phyloP scores from a whole-genome alignment of 2,888 invertebrate genomes.

The Ceratothoa steindachneri region DNA sequence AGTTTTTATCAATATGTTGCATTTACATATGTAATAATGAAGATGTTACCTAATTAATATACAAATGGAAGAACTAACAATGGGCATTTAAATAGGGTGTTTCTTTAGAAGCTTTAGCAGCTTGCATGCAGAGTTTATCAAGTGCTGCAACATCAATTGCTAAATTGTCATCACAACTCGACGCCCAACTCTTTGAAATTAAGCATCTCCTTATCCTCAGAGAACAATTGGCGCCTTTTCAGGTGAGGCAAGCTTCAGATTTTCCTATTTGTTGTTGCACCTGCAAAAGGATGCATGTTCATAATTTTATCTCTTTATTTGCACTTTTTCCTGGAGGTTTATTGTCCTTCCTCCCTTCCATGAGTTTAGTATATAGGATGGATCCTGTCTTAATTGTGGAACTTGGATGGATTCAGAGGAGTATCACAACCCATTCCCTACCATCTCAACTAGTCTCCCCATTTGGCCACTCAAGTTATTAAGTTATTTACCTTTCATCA shows the following conservation, averaged over 20 bases:
- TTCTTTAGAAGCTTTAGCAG: slow-evolving; percentile 89
- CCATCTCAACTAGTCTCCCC: no score
- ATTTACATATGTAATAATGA: neutral
- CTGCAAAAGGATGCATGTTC: neutral
- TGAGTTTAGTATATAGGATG: no score
- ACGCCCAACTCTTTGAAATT: slow-evolving; percentile 93
- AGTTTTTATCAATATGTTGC: no score
- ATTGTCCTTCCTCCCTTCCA: no score
- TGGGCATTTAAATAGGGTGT: slow-evolving; percentile 59
- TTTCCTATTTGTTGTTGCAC: neutral
- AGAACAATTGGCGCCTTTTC: slow-evolving; percentile 97
- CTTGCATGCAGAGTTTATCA: slow-evolving; percentile 85
- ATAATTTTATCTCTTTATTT: neutral
- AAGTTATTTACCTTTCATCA: no score
- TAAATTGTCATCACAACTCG: slow-evolving; percentile 76
- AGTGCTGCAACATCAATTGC: slow-evolving; percentile 76
- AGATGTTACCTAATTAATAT: neutral
- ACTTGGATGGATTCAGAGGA: no score
- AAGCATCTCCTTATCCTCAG: slow-evolving; percentile 93
- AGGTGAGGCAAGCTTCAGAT: slow-evolving; percentile 61
- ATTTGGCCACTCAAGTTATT: no score
- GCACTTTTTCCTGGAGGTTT: no score
- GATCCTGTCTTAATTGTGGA: no score
- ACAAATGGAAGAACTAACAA: neutral
- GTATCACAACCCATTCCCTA: no score